These are phyloP conservation scores for Selenia dentaria DNA, from an alignment of 2,888 invertebrate genomes.

Conservation along the genomic window DNA sequence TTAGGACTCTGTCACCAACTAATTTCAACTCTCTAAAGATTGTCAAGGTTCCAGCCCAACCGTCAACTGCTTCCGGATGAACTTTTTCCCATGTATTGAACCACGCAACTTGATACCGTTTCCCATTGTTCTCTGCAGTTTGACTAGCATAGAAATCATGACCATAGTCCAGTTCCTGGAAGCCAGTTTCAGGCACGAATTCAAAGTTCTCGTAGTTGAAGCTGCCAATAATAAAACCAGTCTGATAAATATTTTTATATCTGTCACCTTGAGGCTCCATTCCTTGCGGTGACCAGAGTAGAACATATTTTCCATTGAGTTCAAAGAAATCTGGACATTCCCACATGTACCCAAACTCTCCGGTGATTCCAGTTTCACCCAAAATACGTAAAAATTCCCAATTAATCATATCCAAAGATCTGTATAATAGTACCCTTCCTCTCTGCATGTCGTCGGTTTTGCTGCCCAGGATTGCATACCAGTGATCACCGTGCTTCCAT, in stretches of 20 bases:
- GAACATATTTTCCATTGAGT: slow-evolving; percentile 65
- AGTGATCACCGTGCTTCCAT: slow-evolving; percentile 67
- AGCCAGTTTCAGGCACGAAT: slow-evolving; percentile 59
- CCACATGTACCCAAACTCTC: slow-evolving; percentile 75
- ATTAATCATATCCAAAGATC: slow-evolving; percentile 61
- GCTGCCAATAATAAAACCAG: slow-evolving; percentile 72
- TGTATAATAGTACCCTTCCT: slow-evolving; percentile 69
- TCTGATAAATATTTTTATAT: slow-evolving; percentile 67
- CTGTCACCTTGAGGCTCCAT: slow-evolving; percentile 65
- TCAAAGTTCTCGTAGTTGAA: slow-evolving; percentile 70
- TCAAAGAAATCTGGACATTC: slow-evolving; percentile 82
- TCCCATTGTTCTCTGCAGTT: slow-evolving; percentile 62
- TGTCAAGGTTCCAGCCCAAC: slow-evolving; percentile 76
- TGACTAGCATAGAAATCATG: slow-evolving; percentile 80
- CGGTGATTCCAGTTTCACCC: slow-evolving; percentile 57
- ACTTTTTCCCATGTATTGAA: slow-evolving; percentile 73
- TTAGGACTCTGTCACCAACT: slow-evolving; percentile 54
- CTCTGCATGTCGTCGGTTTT: slow-evolving; percentile 55
- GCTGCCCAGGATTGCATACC: slow-evolving; percentile 73
- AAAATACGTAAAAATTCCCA: slow-evolving; percentile 70
- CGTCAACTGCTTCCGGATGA: slow-evolving; percentile 64
- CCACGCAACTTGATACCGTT: slow-evolving; percentile 69
- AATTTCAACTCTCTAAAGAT: slow-evolving; percentile 64
- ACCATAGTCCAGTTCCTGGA: slow-evolving; percentile 75
- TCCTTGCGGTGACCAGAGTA: slow-evolving; percentile 77